Evolutionary conservation across 1,140 invertebrate genomes (phyloP), one percentile per base, ranked within the genome.

Genomic region (Pseudomyrmex cubaensis): DNA sequence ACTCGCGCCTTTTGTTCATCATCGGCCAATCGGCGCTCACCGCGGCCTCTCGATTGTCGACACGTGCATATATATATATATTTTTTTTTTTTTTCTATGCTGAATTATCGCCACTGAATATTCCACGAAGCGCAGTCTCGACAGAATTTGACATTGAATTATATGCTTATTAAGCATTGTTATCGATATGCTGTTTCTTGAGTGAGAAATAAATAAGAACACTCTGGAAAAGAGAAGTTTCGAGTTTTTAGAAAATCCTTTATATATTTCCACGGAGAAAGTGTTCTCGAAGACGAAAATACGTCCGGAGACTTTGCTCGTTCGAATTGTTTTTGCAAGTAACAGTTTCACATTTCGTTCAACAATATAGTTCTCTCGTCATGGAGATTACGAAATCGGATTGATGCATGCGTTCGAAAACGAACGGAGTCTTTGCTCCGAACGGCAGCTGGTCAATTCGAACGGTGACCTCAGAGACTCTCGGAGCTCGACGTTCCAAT

Each of bases 1-100:
- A 56, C 46, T 63, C 44, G 83, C 82, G 70, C 80, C 84, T 83
- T 89, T 89, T 85, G 86, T 85, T 75, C 87, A 74, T 72, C 54
- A 66, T 72, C 76, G 44, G 66, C 76, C 76, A 80, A 80, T 80
- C 76, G 66, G 46, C 3, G 15, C 44, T 9, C 76, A 44, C 54
- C 75, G 66, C 44, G 35, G 54, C 44, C 70, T 80, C 64, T 70
- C 54, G 48, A 67, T 84, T 62, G 63, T 69, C 74, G 61, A 80
- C 74, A 52, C 17, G 75, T 48, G 20, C 5, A 35, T 77, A 72
- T 73, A 20, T 20, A 20, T 20, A 20, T 20, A 20, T 20, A 20
- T 84, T 78, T 66, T 70, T 64, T 72, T 70, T 64, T 73, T 52
- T 22, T 57, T 20, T 61, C 20, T 44, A 35, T 20, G 20, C 20